phyloP scores from a whole-genome alignment of 2,888 invertebrate genomes.

The Adineta ricciae region DNA sequence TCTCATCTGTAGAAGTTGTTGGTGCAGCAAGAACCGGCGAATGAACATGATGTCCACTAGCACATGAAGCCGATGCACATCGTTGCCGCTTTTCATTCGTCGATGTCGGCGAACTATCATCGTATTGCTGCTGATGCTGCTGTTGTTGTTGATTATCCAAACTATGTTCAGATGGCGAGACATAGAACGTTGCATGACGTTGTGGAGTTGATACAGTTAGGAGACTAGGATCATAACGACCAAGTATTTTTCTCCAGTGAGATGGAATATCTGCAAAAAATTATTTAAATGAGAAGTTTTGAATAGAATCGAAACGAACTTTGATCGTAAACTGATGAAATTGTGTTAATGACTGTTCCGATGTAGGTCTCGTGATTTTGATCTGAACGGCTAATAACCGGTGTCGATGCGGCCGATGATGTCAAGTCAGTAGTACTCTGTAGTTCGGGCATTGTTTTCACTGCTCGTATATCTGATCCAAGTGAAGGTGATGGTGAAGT shows the following conservation, averaged over 20 bases:
- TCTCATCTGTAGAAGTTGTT: neutral
- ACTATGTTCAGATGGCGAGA: conserved; percentile 17
- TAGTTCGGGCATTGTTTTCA: neutral
- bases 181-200: neutral
- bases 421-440: neutral
- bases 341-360: neutral
- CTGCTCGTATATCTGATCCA: neutral
- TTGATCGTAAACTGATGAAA: neutral
- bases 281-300: no score
- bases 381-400: neutral
- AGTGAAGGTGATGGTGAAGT: neutral
- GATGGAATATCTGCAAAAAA: neutral
- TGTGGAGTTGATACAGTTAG: neutral
- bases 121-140: neutral
- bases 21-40: conserved; percentile 10
- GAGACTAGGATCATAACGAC: neutral
- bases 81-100: neutral
- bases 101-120: neutral
- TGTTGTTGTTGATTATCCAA: neutral
- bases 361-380: neutral
- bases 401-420: neutral
- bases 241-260: neutral
- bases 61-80: neutral
- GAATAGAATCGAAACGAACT: neutral
- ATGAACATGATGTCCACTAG: neutral